phyloP scores from a whole-genome alignment of 2,113 vertebrate species.

The Sclerurus mexicanus region DNA sequence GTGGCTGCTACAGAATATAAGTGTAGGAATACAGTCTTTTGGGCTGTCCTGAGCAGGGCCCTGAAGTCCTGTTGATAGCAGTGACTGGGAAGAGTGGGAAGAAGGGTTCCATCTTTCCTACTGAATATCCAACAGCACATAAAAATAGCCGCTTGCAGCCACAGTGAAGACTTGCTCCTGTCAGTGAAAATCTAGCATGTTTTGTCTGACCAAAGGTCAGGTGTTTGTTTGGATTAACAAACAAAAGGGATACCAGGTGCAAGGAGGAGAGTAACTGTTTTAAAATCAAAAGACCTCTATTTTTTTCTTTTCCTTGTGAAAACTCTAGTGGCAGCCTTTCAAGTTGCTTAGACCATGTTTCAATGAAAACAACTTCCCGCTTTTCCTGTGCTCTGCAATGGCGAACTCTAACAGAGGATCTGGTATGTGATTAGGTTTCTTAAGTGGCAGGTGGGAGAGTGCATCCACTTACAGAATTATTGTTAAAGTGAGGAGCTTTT shows the following conservation, averaged over 20 bases:
- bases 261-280: background rate
- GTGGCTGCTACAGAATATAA: background rate
- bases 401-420: background rate
- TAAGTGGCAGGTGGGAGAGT: background rate
- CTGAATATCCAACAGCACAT: background rate
- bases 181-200: background rate
- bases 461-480: background rate
- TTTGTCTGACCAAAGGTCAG: conserved; percentile 5
- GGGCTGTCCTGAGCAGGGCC: background rate
- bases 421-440: conserved; percentile 42
- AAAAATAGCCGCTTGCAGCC: background rate
- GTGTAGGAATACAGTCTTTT: background rate
- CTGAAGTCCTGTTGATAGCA: background rate
- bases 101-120: background rate
- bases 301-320: conserved; percentile 23
- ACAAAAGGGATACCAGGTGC: conserved; percentile 15
- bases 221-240: conserved; percentile 27
- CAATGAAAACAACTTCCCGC: conserved; percentile 9
- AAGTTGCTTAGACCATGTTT: conserved; percentile 19
- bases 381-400: conserved; percentile 21
- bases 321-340: conserved; percentile 4
- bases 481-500: conserved; percentile 38
- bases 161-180: background rate
- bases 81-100: background rate
- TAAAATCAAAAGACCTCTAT: conserved; percentile 7